These are phyloP conservation scores for Lethrus apterus DNA, from an alignment of 1,140 invertebrate species.

Conservation along the genomic window DNA sequence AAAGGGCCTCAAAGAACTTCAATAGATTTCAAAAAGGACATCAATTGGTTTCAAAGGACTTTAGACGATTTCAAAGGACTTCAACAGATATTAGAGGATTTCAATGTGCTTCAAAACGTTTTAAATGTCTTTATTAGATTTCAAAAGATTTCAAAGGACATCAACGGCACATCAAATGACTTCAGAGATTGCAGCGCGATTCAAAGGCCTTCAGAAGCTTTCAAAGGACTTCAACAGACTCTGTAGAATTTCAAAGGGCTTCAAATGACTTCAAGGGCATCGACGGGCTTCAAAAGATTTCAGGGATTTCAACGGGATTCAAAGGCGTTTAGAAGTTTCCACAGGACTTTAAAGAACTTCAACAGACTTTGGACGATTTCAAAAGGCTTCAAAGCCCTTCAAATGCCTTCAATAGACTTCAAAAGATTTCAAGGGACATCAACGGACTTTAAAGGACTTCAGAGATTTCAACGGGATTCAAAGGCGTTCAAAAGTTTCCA, in stretches of 20 bases:
- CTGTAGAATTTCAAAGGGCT: too few relatives aligned
- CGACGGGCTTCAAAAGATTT: not conserved
- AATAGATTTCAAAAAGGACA: too few relatives aligned
- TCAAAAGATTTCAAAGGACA: too few relatives aligned
- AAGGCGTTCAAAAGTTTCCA: not conserved
- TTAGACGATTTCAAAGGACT: slow-evolving; percentile 1
- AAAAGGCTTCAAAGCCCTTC: too few relatives aligned
- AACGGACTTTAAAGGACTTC: not conserved
- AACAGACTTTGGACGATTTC: too few relatives aligned
- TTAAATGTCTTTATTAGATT: not conserved
- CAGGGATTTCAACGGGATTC: not conserved
- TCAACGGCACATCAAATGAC: too few relatives aligned
- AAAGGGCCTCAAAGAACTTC: not conserved
- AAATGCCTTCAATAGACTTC: too few relatives aligned
- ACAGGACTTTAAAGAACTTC: not conserved
- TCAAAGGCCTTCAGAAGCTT: too few relatives aligned
- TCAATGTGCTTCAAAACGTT: not conserved
- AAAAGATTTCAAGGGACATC: not conserved
- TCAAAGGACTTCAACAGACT: too few relatives aligned
- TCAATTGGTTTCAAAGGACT: too few relatives aligned
- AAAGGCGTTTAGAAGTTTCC: not conserved
- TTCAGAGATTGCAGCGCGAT: too few relatives aligned
- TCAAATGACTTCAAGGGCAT: too few relatives aligned
- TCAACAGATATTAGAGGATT: not conserved
- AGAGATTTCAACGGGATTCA: not conserved